Percentiles rank a stretch among this genome's conserved stretches.
These are phyloP conservation scores for Drosophila kanekoi DNA, from an alignment of 2,888 invertebrate genomes.

Conservation along the genomic window DNA sequence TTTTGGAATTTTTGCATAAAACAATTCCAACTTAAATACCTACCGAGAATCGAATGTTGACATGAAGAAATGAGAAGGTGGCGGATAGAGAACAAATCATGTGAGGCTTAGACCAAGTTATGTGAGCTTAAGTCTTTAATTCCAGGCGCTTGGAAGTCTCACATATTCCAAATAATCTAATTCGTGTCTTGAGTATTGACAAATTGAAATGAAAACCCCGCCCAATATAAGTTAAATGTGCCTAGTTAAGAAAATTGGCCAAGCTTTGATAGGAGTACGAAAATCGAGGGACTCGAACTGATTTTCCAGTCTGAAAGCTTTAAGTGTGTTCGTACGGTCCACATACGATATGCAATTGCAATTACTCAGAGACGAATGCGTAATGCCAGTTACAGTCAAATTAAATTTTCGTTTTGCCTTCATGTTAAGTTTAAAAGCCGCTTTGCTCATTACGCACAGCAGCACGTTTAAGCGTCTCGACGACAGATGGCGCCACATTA, in stretches of 20 bases:
- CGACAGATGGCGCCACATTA: conserved; percentile 74
- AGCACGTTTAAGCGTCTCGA: conserved; percentile 39
- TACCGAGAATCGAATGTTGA: no score
- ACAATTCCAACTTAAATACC: no score
- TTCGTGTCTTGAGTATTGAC: no score
- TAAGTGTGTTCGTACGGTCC: neutral
- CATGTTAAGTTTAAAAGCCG: conserved; percentile 29
- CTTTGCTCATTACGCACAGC: conserved; percentile 58
- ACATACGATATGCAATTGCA: neutral
- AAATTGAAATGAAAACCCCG: no score
- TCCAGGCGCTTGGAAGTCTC: no score
- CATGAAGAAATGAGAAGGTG: no score
- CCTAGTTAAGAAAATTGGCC: neutral
- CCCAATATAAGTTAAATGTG: no score
- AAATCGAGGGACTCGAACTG: neutral
- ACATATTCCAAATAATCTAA: no score
- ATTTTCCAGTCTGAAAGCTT: neutral
- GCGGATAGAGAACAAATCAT: no score
- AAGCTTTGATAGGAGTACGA: neutral
- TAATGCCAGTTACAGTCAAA: conserved; percentile 8
- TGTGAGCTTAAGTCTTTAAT: no score
- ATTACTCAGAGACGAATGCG: conserved; percentile 5
- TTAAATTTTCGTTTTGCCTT: conserved; percentile 15
- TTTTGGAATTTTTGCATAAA: no score
- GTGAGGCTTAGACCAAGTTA: no score